Evolutionary conservation across 2,888 invertebrate species (phyloP), one percentile per base, ranked within the genome.

Genomic region (Archips crataeganus): DNA sequence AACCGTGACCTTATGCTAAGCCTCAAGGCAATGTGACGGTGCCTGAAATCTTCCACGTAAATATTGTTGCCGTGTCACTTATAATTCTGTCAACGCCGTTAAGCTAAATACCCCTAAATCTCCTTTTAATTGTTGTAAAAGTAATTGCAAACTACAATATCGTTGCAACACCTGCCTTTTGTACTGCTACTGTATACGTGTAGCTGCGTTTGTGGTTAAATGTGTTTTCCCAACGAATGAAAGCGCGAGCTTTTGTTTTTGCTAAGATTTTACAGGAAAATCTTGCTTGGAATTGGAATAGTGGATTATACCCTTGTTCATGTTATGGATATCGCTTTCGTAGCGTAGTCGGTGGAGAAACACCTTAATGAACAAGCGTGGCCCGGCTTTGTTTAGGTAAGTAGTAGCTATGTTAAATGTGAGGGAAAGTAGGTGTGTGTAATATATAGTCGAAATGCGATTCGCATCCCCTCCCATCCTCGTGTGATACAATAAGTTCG

Each of bases 401-500:
- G 60, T 54, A 70, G 74, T 70, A 65, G 70, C 5, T 65, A 69
- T 57, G 68, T 68, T 73, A 73, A 63, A 68, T 68, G 49, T 73
- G 68, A 73, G 62, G 42, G 45, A 36, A 73, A 67, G 45, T 72
- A 59, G 13, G 54, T 54, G 9, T 65, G 54, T 74, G 64, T 72
- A 63, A 63, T 39, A 62, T 62, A 69, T 73, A 73, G 68, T 64
- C 57, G 59, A 64, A 47, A 68, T 71, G 32, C 69, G 60, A 42
- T 42, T 51, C 54, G 71, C 49, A 68, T 81, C 85, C 87, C 85
- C 84, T 84, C 88, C 87, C 86, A 85, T 86, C 89, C 87, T 85
- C 79, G 83, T 89, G 88, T 89, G 91, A 91, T 90, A 90, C 88
- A 86, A 89, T 88, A 85, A 86, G 84, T 80, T 86, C 87, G 90